These are phyloP conservation scores for Patella depressa DNA, from an alignment of 2,888 invertebrate genomes.

Conservation along the genomic window DNA sequence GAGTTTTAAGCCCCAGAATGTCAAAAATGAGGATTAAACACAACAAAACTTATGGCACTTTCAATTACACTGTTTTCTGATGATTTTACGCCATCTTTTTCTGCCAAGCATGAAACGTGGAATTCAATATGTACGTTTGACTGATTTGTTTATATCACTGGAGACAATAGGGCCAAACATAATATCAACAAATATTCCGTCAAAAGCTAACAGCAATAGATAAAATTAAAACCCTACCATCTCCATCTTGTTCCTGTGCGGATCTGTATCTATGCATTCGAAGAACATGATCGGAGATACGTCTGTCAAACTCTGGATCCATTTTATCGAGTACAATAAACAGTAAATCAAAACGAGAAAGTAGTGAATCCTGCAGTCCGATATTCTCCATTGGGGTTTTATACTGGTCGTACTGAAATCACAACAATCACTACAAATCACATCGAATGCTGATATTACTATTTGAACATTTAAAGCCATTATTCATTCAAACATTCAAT, in stretches of 20 bases:
- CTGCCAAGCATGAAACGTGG: too few relatives aligned
- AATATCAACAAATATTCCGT: too few relatives aligned
- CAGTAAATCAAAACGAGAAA: conserved; percentile 97
- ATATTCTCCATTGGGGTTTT: conserved; percentile 99
- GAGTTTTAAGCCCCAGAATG: neutral
- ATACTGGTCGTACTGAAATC: conserved; percentile 92
- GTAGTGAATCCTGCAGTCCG: conserved; percentile 85
- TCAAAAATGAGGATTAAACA: too few relatives aligned
- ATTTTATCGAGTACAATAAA: conserved; percentile 95
- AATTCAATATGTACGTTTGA: too few relatives aligned
- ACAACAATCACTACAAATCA: neutral
- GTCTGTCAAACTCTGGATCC: conserved; percentile 87
- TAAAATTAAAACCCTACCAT: conserved; percentile 74
- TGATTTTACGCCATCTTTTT: too few relatives aligned
- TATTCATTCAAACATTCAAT: neutral
- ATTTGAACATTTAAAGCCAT: too few relatives aligned
- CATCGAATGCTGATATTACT: neutral
- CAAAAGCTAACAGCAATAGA: too few relatives aligned
- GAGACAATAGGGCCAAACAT: too few relatives aligned
- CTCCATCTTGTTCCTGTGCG: conserved; percentile 94
- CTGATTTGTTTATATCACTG: too few relatives aligned
- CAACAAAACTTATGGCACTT: too few relatives aligned
- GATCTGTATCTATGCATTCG: conserved; percentile 96
- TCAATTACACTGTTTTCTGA: too few relatives aligned
- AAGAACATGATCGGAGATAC: conserved; percentile 96